phyloP scores from a whole-genome alignment of 1,140 invertebrate species.

The Orchestia grillus region DNA sequence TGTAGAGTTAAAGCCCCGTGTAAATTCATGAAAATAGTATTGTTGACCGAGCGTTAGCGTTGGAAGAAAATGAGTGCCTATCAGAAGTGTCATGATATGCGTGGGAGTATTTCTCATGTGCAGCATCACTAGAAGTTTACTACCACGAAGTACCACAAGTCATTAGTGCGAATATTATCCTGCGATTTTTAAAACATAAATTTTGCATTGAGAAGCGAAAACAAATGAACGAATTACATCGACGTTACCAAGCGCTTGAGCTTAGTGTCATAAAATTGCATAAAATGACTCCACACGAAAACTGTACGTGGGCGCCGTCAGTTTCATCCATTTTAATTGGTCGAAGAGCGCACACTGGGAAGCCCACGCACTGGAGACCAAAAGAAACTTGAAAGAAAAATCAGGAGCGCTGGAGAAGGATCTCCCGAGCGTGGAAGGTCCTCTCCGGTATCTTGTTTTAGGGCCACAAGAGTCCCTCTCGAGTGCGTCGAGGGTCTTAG shows the following conservation, averaged over 20 bases:
- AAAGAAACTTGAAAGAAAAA: slow-evolving; percentile 7
- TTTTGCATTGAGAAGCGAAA: neutral
- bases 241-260: neutral
- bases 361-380: neutral
- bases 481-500: neutral
- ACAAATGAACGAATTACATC: neutral
- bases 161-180: neutral
- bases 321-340: neutral
- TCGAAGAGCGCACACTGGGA: neutral
- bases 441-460: slow-evolving; percentile 54
- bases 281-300: neutral
- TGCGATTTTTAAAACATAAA: neutral
- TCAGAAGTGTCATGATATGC: neutral
- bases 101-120: neutral
- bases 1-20: neutral
- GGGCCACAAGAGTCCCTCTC: slow-evolving; percentile 47
- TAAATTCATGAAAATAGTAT: neutral
- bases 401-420: neutral
- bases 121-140: neutral
- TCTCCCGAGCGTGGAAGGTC: neutral
- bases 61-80: neutral
- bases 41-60: neutral
- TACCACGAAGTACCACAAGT: neutral
- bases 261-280: neutral
- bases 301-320: neutral